phyloP scores from a whole-genome alignment of 2,113 vertebrate genomes.

The Empidonax traillii region DNA sequence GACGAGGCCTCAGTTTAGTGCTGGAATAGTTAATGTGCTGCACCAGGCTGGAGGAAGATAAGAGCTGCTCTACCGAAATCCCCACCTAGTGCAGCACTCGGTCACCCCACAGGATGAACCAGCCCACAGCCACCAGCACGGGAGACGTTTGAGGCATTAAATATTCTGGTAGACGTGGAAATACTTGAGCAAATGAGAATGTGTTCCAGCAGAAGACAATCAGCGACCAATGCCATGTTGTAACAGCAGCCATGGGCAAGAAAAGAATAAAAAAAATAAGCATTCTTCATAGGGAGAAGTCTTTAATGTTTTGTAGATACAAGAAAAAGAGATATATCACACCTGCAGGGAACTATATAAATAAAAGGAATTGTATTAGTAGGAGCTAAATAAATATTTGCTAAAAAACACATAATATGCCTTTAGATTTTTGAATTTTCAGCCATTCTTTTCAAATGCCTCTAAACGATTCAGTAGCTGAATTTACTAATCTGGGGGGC shows the following conservation, averaged over 20 bases:
- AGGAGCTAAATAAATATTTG: slow-evolving; percentile 19
- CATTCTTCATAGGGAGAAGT: neutral
- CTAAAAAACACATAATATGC: neutral
- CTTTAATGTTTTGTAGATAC: neutral
- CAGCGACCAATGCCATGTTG: neutral
- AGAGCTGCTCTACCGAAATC: neutral
- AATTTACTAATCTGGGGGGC: neutral
- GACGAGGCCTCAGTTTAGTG: neutral
- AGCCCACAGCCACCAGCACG: neutral
- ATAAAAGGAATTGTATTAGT: neutral
- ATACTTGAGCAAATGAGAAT: neutral
- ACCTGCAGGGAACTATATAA: neutral
- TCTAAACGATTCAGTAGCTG: neutral
- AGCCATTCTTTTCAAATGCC: neutral
- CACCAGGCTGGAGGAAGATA: neutral
- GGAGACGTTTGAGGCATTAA: neutral
- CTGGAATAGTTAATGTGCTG: neutral
- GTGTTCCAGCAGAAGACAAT: neutral
- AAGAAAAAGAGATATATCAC: neutral
- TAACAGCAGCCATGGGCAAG: slow-evolving; percentile 18
- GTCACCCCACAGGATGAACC: neutral
- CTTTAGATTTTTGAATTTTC: neutral
- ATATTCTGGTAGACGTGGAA: neutral
- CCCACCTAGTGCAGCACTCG: neutral
- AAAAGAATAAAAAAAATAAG: neutral